phyloP scores from a whole-genome alignment of 2,888 invertebrate genomes.

The Pegoplata infirma region DNA sequence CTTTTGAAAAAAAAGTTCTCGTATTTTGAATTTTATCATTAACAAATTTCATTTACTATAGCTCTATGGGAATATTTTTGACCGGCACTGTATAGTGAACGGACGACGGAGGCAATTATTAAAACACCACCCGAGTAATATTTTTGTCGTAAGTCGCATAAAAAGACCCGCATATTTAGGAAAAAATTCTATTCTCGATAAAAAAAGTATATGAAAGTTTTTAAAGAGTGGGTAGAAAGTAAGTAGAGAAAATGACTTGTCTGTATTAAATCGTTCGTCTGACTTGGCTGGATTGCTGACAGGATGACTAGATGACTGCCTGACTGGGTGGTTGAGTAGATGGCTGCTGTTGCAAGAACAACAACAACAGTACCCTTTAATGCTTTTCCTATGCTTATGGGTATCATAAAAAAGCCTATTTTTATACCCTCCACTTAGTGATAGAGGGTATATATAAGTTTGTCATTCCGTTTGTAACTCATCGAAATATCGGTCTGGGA shows the following conservation, averaged over 20 bases:
- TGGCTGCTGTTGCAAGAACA: background rate
- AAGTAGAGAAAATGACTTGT: background rate
- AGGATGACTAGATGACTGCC: background rate
- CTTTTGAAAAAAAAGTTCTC: no score
- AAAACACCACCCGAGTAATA: constrained; percentile 34
- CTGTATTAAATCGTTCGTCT: background rate
- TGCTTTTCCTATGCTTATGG: constrained; percentile 10
- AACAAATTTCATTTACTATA: no score
- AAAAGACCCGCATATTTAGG: background rate
- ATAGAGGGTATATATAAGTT: no score
- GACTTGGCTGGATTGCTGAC: background rate
- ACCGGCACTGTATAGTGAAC: no score
- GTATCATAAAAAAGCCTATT: constrained; percentile 51
- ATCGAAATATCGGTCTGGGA: no score
- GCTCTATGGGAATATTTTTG: no score
- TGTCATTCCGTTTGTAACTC: no score
- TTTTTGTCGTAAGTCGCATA: constrained; percentile 3
- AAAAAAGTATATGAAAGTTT: background rate
- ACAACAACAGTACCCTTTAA: constrained; percentile 42
- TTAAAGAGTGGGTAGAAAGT: background rate
- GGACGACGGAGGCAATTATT: constrained; percentile 38
- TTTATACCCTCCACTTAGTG: no score
- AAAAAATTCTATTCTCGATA: background rate
- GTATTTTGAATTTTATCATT: no score
- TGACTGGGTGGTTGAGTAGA: background rate